Base-by-base conservation (phyloP, 2,113 vertebrate genomes). In the Mixornis gularis region DNA sequence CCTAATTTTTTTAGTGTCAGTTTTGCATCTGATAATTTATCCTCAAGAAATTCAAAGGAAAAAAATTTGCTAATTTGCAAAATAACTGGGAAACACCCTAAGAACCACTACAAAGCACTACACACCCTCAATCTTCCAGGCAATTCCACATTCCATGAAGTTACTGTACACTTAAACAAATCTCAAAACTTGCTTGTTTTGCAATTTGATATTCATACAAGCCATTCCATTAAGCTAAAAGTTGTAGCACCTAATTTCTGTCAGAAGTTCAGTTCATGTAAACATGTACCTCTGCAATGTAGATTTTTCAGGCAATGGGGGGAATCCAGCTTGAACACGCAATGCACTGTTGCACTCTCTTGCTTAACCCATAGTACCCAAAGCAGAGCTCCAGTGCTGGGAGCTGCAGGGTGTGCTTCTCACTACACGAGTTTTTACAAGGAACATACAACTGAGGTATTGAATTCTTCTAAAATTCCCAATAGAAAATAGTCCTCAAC, bases 361-460 rank as follows among this genome's bases (percentile, higher is more conserved):
- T 59, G 22, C 58, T 71, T 21, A 76, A 60, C 4, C 22, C 4
- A 0, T 1, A 26, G 64, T 0, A 56, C 21, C 51, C 77, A 40
- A 64, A 64, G 53, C 58, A 30, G 5, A 82, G 34, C 2, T 29
- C 9, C 32, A 19, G 26, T 6, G 43, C 60, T 55, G 40, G 15
- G 20, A 86, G 11, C 7, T 36, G 29, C 40, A 73, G 27, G 7
- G 44, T 9, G 10, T 4, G 19, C 11, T 65, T 32, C 19, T 32
- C 19, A 29, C 14, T 16, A 11, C 43, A 62, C 11, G 46, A 30
- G 11, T 55, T 44, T 43, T 53, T 64, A 80, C 38, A 63, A 32
- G 27, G 9, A 69, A 19, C 3, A 10, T 2, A 44, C 7, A 26
- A 56, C 13, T 6, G 12, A 43, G 44, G 19, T 30, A 53, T 0